A percentile compares a stretch with the other conserved stretches of the same genome.
phyloP scores from a whole-genome alignment of 2,797 vertebrate species.

The Halcyon chelicuti region DNA sequence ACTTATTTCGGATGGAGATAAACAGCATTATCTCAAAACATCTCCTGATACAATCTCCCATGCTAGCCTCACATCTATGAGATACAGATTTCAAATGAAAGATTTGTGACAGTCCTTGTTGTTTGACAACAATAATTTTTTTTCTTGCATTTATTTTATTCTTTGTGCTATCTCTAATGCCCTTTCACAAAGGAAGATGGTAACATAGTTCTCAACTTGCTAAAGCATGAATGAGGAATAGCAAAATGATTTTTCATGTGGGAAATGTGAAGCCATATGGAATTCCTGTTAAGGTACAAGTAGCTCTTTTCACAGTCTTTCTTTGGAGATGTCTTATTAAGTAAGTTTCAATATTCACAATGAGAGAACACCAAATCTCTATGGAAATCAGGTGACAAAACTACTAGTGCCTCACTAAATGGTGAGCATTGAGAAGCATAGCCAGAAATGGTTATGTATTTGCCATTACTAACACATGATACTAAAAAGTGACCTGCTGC shows the following conservation, averaged over 20 bases:
- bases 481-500: not conserved
- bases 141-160: not conserved
- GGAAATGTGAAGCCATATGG: not conserved
- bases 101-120: not conserved
- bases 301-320: not conserved
- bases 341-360: not conserved
- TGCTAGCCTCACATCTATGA: not conserved
- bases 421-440: not conserved
- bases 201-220: not conserved
- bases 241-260: not conserved
- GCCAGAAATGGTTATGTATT: not conserved
- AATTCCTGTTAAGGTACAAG: not conserved
- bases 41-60: slow-evolving; percentile 20
- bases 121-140: not conserved
- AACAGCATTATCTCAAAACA: slow-evolving; percentile 28
- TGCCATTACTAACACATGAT: not conserved
- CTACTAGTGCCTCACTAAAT: not conserved
- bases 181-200: not conserved
- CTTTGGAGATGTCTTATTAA: not conserved
- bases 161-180: not conserved
- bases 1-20: slow-evolving; percentile 36
- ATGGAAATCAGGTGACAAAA: not conserved
- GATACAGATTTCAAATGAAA: not conserved
- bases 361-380: not conserved
- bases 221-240: not conserved